phyloP scores from a whole-genome alignment of 2,797 vertebrate genomes.

The Halcyon leucocephala region DNA sequence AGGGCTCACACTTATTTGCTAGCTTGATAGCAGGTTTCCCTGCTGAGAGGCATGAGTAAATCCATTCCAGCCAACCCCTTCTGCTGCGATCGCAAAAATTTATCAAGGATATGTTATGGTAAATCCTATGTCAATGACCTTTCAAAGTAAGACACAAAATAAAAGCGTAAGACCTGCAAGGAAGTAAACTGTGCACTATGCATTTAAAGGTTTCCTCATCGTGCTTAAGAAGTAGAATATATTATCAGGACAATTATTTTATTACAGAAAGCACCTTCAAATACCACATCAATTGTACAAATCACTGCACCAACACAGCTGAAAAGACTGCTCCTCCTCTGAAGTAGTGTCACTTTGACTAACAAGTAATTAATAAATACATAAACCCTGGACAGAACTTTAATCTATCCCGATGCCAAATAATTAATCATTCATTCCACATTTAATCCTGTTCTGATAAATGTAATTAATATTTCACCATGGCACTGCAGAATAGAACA shows the following conservation, averaged over 20 bases:
- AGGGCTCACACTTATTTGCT: background rate
- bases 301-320: background rate
- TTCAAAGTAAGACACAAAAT: background rate
- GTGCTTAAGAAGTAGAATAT: background rate
- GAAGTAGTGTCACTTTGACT: constrained; percentile 6
- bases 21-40: background rate
- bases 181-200: background rate
- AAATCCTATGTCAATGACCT: background rate
- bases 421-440: constrained; percentile 58
- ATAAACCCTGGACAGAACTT: constrained; percentile 48
- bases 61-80: background rate
- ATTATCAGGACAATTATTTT: background rate
- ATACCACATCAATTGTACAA: background rate
- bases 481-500: constrained; percentile 30
- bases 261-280: background rate
- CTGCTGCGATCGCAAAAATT: background rate
- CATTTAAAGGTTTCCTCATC: background rate
- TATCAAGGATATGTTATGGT: background rate
- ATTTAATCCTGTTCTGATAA: constrained; percentile 48
- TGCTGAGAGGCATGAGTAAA: background rate
- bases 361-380: constrained; percentile 57
- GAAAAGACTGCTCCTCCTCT: constrained; percentile 19
- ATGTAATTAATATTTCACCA: constrained; percentile 63
- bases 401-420: constrained; percentile 40
- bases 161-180: background rate